Evolutionary conservation across 2,797 vertebrate genomes (phyloP), one percentile per base, ranked within the genome.

Genomic region (Macropodus opercularis): DNA sequence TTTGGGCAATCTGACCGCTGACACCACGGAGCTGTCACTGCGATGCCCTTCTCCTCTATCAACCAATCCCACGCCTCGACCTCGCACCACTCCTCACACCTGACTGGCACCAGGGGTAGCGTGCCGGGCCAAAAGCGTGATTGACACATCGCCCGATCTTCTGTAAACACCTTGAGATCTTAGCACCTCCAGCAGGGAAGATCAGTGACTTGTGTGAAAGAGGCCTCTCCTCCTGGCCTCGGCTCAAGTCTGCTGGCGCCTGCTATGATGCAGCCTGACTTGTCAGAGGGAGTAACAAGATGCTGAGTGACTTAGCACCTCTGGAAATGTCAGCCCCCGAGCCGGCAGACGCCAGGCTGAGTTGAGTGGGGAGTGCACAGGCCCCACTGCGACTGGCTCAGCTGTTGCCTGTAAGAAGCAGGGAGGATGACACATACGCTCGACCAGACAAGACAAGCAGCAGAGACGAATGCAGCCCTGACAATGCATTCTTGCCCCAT

Each of bases 221-320:
- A 68, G 71, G 71, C 80, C 79, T 77, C 72, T 64, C 78, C 74
- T 73, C 61, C 65, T 60, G 76, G 81, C 84, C 82, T 52, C 53
- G 36, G 79, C 75, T 75, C 74, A 66, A 79, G 72, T 86, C 84
- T 64, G 63, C 78, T 71, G 76, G 76, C 77, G 65, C 80, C 84
- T 56, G 58, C 80, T 32, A 58, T 83, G 84, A 85, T 72, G 75
- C 84, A 4, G 74, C 62, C 62, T 48, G 77, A 87, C 90, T 86
- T 86, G 89, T 92, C 91, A 91, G 85, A 47, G 77, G 73, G 69
- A 79, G 86, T 89, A 91, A 92, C 90, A 63, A 92, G 91, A 92
- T 93, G 81, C 79, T 69, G 83, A 87, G 90, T 92, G 92, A 93
- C 91, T 91, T 88, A 88, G 81, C 90, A 90, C 90, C 91, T 92